A percentile compares a stretch with the other conserved stretches of the same genome.
Conservation (phyloP, 2,113 vertebrate species). For the Microtus ochrogaster region DNA sequence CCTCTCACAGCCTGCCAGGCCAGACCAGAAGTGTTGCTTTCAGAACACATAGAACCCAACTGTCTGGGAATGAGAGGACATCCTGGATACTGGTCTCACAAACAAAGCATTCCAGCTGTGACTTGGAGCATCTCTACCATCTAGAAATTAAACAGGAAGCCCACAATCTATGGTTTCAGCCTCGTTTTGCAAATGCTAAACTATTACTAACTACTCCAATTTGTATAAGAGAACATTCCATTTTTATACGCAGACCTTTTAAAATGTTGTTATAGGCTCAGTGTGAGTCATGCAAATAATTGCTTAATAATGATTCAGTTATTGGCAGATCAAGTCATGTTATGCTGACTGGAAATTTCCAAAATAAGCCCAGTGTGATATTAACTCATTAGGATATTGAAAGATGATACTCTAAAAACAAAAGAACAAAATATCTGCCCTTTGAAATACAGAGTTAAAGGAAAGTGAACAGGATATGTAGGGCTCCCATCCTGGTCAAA, state of each 20-base stretch:
- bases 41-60: background rate
- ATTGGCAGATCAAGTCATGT: slow-evolving; percentile 13
- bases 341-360: slow-evolving; percentile 4
- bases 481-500: background rate
- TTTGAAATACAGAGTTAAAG: slow-evolving; percentile 34
- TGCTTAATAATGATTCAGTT: background rate
- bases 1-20: background rate
- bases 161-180: background rate
- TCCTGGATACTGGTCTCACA: background rate
- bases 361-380: background rate
- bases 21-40: background rate
- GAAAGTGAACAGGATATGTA: slow-evolving; percentile 6
- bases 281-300: background rate
- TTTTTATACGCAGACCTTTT: background rate
- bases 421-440: background rate
- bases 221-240: background rate
- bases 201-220: background rate
- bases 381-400: background rate
- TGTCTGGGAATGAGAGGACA: background rate
- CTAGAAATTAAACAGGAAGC: slow-evolving; percentile 7
- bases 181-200: slow-evolving; percentile 19
- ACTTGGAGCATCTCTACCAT: background rate
- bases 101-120: slow-evolving; percentile 4
- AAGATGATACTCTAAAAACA: background rate
- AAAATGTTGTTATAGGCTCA: background rate